Conservation (phyloP, 2,888 invertebrate genomes). For the Clunio marinus region DNA sequence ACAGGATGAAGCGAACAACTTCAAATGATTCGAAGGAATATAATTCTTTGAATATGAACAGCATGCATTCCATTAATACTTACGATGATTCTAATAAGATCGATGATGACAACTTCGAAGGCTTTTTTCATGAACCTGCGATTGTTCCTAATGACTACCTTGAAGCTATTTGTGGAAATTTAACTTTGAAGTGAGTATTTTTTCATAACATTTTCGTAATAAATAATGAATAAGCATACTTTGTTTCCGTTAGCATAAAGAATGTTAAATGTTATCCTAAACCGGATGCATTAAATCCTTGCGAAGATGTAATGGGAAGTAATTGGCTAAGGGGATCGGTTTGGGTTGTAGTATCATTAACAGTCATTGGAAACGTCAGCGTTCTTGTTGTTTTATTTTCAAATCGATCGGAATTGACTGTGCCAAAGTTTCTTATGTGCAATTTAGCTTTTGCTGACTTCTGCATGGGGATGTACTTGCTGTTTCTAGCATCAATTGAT, state of each 20-base stretch:
- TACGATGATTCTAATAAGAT: constrained; percentile 35
- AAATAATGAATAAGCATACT: not conserved
- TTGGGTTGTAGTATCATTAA: constrained; percentile 79
- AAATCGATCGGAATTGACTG: constrained; percentile 56
- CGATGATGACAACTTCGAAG: constrained; percentile 42
- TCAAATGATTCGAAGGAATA: not conserved
- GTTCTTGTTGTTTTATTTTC: constrained; percentile 73
- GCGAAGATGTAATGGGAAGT: constrained; percentile 86
- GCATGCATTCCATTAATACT: constrained; percentile 7
- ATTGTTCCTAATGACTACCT: constrained; percentile 52
- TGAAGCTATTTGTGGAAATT: constrained; percentile 56
- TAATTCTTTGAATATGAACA: not conserved
- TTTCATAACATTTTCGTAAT: constrained; percentile 24
- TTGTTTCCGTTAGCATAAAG: constrained; percentile 47
- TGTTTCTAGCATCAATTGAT: constrained; percentile 79
- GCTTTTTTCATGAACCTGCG: constrained; percentile 53
- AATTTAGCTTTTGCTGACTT: constrained; percentile 86
- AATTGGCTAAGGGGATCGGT: constrained; percentile 73
- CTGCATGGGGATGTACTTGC: constrained; percentile 78
- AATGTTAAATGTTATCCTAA: constrained; percentile 65
- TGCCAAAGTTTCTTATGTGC: constrained; percentile 70
- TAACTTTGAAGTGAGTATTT: constrained; percentile 51
- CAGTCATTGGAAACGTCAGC: constrained; percentile 77
- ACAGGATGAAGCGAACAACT: not conserved
- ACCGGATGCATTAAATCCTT: constrained; percentile 79